Percentiles rank a stretch among this genome's conserved stretches.
Evolutionary conservation across 2,888 invertebrate genomes (phyloP).

Genomic region (Callimorpha dominula): DNA sequence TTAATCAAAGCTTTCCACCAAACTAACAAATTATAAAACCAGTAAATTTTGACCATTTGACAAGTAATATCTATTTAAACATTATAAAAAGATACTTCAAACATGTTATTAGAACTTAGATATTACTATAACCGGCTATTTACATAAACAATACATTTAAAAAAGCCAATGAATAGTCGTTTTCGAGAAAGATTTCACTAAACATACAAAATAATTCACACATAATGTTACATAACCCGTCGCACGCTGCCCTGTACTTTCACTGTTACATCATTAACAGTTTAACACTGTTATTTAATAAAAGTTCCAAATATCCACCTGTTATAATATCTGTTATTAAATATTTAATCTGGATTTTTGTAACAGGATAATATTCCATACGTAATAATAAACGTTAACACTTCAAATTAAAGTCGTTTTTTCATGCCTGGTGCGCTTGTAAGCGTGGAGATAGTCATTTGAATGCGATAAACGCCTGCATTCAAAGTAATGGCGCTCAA

Average conservation of each 20-base stretch:
- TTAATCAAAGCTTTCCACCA: background rate
- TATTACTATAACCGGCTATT: slow-evolving; percentile 13
- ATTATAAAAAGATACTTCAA: background rate
- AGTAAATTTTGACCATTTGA: background rate
- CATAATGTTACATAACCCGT: slow-evolving; percentile 39
- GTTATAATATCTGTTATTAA: slow-evolving; percentile 24
- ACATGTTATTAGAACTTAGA: background rate
- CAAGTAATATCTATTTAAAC: background rate
- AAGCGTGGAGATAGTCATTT: slow-evolving; percentile 12
- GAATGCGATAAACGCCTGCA: slow-evolving; percentile 31
- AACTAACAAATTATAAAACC: background rate
- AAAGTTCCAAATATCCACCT: slow-evolving; percentile 20
- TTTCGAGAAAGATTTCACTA: slow-evolving; percentile 44
- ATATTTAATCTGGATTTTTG: slow-evolving; percentile 20
- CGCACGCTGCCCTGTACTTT: slow-evolving; percentile 45
- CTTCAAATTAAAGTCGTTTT: background rate
- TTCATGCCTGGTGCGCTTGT: background rate
- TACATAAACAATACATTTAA: slow-evolving; percentile 21
- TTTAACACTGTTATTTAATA: slow-evolving; percentile 33
- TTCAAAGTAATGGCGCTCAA: slow-evolving; percentile 35
- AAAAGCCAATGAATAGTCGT: slow-evolving; percentile 40
- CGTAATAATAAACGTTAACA: slow-evolving; percentile 9
- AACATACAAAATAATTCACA: slow-evolving; percentile 43
- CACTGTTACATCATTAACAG: slow-evolving; percentile 36
- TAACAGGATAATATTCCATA: background rate